A percentile compares a stretch with the other conserved stretches of the same genome.
These are phyloP conservation scores for Hydractinia symbiolongicarpus DNA, from an alignment of 30 jellyfish, hydroid and myxozoan genomes.

Conservation along the genomic window DNA sequence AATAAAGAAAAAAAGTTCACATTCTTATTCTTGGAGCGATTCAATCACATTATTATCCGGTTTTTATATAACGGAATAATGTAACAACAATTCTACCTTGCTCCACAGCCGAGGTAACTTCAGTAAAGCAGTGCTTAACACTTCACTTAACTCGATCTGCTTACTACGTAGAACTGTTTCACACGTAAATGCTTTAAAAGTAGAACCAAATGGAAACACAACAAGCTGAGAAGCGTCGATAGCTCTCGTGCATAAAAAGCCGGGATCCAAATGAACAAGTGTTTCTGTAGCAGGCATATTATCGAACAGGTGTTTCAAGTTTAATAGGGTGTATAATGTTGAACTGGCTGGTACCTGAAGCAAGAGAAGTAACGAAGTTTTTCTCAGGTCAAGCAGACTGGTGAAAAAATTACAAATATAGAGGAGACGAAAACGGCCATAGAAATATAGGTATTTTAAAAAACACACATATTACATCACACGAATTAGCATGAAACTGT, in stretches of 20 bases:
- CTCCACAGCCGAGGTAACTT: conserved; percentile 86
- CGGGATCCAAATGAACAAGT: conserved; percentile 12
- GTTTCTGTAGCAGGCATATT: conserved; percentile 58
- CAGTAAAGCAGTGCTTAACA: conserved; percentile 42
- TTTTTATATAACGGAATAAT: no score
- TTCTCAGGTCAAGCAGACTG: no score
- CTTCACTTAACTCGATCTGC: conserved; percentile 39
- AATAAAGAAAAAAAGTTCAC: no score
- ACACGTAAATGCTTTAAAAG: not conserved
- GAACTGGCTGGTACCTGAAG: no score
- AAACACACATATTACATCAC: no score
- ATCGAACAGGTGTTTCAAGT: conserved; percentile 20
- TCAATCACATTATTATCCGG: no score
- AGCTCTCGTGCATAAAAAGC: not conserved
- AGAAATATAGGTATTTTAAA: no score
- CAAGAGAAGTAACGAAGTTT: not conserved
- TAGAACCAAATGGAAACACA: not conserved
- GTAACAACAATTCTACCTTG: conserved; percentile 36
- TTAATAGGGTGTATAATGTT: not conserved
- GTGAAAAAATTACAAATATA: no score
- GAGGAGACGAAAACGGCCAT: no score
- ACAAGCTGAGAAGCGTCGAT: not conserved
- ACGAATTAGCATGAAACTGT: no score
- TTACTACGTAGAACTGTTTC: conserved; percentile 38
- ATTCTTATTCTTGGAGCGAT: no score